Evolutionary conservation across 2,113 vertebrate species (phyloP).

Genomic region (Burhinus oedicnemus): DNA sequence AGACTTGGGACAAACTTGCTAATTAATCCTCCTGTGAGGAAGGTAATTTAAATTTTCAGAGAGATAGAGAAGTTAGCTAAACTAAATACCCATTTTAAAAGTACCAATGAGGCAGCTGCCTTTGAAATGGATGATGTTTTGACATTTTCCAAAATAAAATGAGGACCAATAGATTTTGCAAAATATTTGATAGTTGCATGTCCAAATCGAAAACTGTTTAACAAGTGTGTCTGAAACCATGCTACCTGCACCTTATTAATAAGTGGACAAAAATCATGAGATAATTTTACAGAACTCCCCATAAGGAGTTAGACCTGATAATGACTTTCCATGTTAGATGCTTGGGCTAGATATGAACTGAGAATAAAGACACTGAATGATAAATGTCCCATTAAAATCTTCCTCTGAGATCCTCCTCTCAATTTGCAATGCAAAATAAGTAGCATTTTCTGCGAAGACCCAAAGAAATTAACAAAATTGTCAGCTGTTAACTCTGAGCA

Average conservation of each 20-base stretch:
- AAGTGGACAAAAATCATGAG: not conserved
- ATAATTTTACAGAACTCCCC: not conserved
- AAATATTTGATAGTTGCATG: not conserved
- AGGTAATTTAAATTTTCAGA: not conserved
- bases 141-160: not conserved
- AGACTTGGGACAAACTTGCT: not conserved
- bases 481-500: not conserved
- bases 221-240: not conserved
- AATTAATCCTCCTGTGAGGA: not conserved
- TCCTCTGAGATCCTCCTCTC: not conserved
- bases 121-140: not conserved
- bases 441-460: not conserved
- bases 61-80: not conserved
- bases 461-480: not conserved
- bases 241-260: not conserved
- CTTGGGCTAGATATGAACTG: not conserved
- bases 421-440: not conserved
- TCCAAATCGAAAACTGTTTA: not conserved
- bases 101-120: not conserved
- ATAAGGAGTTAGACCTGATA: not conserved
- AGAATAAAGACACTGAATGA: not conserved
- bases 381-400: not conserved
- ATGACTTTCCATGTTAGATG: not conserved
- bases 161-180: not conserved
- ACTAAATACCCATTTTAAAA: not conserved